Evolutionary conservation across 2,888 invertebrate species (phyloP).

Genomic region (Mantis religiosa): DNA sequence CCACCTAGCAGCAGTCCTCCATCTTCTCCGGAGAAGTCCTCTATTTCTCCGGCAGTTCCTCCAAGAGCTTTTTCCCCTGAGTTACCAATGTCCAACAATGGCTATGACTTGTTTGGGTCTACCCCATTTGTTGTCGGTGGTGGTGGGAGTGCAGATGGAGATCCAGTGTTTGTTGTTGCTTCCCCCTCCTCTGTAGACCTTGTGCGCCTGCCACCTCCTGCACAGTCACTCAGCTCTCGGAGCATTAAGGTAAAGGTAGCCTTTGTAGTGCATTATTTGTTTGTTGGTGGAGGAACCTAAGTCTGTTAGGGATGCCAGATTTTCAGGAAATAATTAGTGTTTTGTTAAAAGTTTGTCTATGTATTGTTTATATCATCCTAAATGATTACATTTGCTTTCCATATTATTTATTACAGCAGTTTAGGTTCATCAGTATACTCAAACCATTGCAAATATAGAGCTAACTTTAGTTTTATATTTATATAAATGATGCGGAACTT

Average conservation of each 20-base stretch:
- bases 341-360: no score
- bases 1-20: constrained; percentile 9
- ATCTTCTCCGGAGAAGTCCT: constrained; percentile 1
- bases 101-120: constrained; percentile 42
- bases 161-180: constrained; percentile 46
- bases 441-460: no score
- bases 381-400: no score
- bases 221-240: constrained; percentile 15
- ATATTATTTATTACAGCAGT: no score
- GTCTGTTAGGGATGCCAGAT: no score
- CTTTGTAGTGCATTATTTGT: not conserved
- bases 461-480: no score
- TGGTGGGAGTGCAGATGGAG: constrained; percentile 46
- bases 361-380: no score
- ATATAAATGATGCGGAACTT: no score
- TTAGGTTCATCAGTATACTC: no score
- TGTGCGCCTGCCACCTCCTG: constrained; percentile 47
- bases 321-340: no score
- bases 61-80: constrained; percentile 35
- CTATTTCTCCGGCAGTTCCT: constrained; percentile 34
- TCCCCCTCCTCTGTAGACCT: constrained; percentile 46
- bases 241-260: constrained; percentile 26
- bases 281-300: not conserved
- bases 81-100: constrained; percentile 31
- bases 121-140: constrained; percentile 46